Evolutionary conservation across 2,113 vertebrate species (phyloP).

Genomic region (Melanocharis versteri): DNA sequence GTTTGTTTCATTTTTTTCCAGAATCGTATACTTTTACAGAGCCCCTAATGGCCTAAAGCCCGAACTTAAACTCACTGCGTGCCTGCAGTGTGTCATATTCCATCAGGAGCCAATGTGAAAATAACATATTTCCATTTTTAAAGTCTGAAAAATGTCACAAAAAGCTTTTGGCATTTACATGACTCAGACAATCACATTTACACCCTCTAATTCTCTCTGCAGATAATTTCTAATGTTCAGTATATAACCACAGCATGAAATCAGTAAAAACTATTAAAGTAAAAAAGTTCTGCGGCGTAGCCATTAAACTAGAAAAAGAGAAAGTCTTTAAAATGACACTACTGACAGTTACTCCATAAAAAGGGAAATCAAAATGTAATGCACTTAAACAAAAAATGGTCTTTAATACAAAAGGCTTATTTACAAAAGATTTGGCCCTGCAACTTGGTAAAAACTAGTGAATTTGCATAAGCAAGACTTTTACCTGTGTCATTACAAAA

Average conservation of each 20-base stretch:
- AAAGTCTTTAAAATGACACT: constrained; percentile 41
- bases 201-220: constrained; percentile 73
- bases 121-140: constrained; percentile 80
- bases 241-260: constrained; percentile 70
- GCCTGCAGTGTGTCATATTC: constrained; percentile 67
- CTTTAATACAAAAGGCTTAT: neutral
- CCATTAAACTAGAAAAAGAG: constrained; percentile 41
- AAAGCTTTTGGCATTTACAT: constrained; percentile 78
- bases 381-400: constrained; percentile 26
- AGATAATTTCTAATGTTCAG: constrained; percentile 74
- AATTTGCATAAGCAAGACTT: neutral
- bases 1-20: neutral
- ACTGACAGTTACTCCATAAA: constrained; percentile 43
- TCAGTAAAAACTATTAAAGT: constrained; percentile 65
- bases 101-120: constrained; percentile 70
- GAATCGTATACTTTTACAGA: neutral
- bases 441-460: neutral
- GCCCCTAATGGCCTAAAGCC: constrained; percentile 48
- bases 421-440: neutral
- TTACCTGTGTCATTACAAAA: neutral
- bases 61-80: constrained; percentile 28
- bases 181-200: constrained; percentile 70
- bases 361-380: constrained; percentile 50
- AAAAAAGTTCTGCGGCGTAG: constrained; percentile 57
- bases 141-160: constrained; percentile 78